phyloP scores from a whole-genome alignment of 2,113 vertebrate genomes.

The Galeopterus variegatus region DNA sequence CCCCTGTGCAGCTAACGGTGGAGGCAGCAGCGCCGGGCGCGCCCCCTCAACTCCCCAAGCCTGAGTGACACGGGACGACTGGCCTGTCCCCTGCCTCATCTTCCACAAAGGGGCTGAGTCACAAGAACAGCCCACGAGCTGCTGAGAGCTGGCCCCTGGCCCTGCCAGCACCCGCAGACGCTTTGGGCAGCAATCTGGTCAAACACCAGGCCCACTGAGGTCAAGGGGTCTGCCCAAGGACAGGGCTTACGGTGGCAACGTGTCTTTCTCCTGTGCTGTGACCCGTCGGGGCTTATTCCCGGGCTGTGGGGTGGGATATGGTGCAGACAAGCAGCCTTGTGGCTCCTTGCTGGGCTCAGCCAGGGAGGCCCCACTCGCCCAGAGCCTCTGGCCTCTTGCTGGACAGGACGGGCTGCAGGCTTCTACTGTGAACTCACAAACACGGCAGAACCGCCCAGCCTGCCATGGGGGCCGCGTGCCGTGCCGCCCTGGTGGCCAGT shows the following conservation, averaged over 20 bases:
- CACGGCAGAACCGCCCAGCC: too few relatives aligned
- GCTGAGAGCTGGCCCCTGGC: rapidly evolving
- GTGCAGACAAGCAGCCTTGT: background rate
- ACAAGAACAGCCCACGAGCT: background rate
- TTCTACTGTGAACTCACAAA: too few relatives aligned
- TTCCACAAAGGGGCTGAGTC: background rate
- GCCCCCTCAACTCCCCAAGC: background rate
- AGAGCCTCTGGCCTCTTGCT: too few relatives aligned
- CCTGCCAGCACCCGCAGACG: rapidly evolving
- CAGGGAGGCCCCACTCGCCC: too few relatives aligned
- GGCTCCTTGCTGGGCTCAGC: too few relatives aligned
- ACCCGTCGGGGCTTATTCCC: background rate
- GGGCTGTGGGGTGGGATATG: too few relatives aligned
- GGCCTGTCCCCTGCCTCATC: rapidly evolving
- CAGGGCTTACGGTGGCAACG: rapidly evolving
- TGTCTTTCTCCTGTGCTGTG: background rate
- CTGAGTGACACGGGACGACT: rapidly evolving
- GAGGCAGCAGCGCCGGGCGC: too few relatives aligned
- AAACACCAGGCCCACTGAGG: background rate
- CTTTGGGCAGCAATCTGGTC: background rate
- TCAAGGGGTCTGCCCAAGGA: background rate
- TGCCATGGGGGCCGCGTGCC: background rate
- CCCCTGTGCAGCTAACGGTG: too few relatives aligned
- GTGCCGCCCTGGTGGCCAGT: background rate
- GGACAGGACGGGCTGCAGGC: too few relatives aligned